Evolutionary conservation across 2,888 invertebrate genomes (phyloP).

Genomic region (Cylindroiulus punctatus): DNA sequence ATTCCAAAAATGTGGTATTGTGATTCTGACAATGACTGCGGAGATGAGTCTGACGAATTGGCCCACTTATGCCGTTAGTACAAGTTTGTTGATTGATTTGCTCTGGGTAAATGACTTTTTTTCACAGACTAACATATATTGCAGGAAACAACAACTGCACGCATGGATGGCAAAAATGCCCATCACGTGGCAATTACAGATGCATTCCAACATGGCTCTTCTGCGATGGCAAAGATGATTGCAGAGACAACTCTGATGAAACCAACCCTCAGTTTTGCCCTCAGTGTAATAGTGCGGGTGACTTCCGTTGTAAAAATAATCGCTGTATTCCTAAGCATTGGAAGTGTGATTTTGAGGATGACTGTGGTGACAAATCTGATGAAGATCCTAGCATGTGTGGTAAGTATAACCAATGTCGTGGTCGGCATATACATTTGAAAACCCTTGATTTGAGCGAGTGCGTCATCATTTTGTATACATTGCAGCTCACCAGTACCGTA

Average conservation of each 20-base stretch:
- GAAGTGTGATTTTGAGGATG: conserved; percentile 92
- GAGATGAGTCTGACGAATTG: conserved; percentile 96
- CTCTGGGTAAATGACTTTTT: conserved; percentile 65
- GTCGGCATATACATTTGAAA: neutral
- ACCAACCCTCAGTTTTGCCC: conserved; percentile 73
- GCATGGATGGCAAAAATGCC: conserved; percentile 93
- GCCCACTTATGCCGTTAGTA: conserved; percentile 78
- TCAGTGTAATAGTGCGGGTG: conserved; percentile 84
- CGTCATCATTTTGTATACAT: neutral
- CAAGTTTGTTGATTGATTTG: conserved; percentile 63
- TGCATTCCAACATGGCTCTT: conserved; percentile 95
- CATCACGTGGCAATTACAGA: conserved; percentile 89
- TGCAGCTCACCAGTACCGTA: conserved; percentile 77
- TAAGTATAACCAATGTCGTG: neutral
- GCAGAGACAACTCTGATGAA: conserved; percentile 77
- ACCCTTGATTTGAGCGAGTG: neutral
- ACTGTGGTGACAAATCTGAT: conserved; percentile 91
- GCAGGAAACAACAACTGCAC: conserved; percentile 90
- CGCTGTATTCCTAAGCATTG: conserved; percentile 90
- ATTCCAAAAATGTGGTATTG: conserved; percentile 93
- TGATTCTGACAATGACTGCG: conserved; percentile 96
- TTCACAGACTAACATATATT: neutral
- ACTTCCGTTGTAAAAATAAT: conserved; percentile 76
- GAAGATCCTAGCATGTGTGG: conserved; percentile 71
- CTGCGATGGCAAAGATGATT: conserved; percentile 77